A percentile compares a stretch with the other conserved stretches of the same genome.
Conservation (phyloP, 2,888 invertebrate species). For the Caenorhabditis virilis region DNA sequence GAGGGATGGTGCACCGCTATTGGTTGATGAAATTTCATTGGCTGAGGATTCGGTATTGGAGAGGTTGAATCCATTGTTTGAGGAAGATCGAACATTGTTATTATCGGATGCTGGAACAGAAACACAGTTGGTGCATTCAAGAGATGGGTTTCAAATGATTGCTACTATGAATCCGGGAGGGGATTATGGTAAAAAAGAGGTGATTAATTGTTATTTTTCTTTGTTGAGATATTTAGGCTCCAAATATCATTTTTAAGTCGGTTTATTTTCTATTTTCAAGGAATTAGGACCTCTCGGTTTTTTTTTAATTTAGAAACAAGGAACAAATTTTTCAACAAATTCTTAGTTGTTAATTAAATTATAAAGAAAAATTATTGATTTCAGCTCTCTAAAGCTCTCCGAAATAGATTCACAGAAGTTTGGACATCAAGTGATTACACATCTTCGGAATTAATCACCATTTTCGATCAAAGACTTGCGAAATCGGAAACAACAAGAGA, state of each 20-base stretch:
- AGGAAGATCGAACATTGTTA: conserved; percentile 84
- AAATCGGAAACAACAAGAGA: conserved; percentile 30
- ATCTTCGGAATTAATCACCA: conserved; percentile 79
- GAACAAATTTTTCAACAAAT: too few species aligned
- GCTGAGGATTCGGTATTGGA: conserved; percentile 85
- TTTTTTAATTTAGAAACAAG: too few species aligned
- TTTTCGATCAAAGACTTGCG: conserved; percentile 74
- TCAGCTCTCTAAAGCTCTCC: conserved; percentile 86
- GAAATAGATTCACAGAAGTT: conserved; percentile 97
- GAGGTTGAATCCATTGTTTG: conserved; percentile 89
- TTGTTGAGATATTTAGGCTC: neutral
- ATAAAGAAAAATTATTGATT: conserved; percentile 45
- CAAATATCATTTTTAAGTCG: too few species aligned
- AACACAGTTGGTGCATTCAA: conserved; percentile 73
- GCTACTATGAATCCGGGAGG: conserved; percentile 99
- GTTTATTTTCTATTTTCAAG: too few species aligned
- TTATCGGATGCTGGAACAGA: conserved; percentile 84
- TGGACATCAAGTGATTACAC: conserved; percentile 84
- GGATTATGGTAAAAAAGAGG: conserved; percentile 97
- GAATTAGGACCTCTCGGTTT: too few species aligned
- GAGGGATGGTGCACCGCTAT: conserved; percentile 83
- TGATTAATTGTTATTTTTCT: conserved; percentile 60
- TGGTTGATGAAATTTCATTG: conserved; percentile 97
- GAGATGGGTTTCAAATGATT: conserved; percentile 83
- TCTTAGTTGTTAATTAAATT: too few species aligned